Evolutionary conservation across 2,113 vertebrate genomes (phyloP).

Genomic region (Reinhardtius hippoglossoides): DNA sequence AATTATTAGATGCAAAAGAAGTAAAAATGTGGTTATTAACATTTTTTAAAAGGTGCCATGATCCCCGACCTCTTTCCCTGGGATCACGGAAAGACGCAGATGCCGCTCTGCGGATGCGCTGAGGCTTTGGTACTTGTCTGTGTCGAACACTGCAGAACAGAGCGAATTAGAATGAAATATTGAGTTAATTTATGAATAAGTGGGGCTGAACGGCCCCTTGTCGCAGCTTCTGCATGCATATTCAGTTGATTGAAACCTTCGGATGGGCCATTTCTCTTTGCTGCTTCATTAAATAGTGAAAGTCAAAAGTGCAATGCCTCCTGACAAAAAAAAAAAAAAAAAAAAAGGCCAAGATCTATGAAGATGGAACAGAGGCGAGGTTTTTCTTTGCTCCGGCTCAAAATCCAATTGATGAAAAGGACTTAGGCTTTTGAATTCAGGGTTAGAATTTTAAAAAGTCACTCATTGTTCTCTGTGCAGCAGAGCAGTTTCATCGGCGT

Average conservation of each 20-base stretch:
- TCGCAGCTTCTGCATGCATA: conserved; percentile 74
- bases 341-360: conserved; percentile 48
- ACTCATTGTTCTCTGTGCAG: not conserved
- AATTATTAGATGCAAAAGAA: not conserved
- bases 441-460: not conserved
- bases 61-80: conserved; percentile 11
- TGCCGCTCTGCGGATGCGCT: conserved; percentile 30
- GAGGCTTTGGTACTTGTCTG: conserved; percentile 56
- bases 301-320: conserved; percentile 77
- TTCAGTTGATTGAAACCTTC: conserved; percentile 80
- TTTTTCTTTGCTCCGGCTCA: conserved; percentile 32
- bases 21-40: not conserved
- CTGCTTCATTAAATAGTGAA: conserved; percentile 82
- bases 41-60: conserved; percentile 14
- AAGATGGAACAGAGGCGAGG: conserved; percentile 40
- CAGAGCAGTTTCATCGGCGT: not conserved
- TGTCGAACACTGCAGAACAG: conserved; percentile 72
- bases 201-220: conserved; percentile 79
- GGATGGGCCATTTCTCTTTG: conserved; percentile 81
- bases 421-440: conserved; percentile 23
- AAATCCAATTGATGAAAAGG: conserved; percentile 38
- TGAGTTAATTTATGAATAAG: conserved; percentile 83
- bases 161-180: conserved; percentile 80
- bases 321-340: conserved; percentile 21
- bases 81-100: conserved; percentile 41